A percentile compares a stretch with the other conserved stretches of the same genome.
These are phyloP conservation scores for Vespertilio murinus DNA, from an alignment of 2,797 vertebrate genomes.

Conservation along the genomic window DNA sequence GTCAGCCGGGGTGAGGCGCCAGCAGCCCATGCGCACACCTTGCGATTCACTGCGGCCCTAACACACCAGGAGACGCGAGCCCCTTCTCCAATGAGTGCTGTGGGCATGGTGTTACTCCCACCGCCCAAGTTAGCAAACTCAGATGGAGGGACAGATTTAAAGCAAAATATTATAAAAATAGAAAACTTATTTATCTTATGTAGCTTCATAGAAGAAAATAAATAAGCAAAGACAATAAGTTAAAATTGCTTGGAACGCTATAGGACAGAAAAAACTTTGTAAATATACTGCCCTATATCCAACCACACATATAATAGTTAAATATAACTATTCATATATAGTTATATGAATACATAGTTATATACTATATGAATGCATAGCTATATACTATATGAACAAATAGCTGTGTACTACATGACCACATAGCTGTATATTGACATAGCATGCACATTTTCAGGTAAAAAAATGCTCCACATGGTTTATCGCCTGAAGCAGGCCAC, in stretches of 20 bases:
- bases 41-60: not conserved
- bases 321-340: not conserved
- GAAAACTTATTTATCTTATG: not conserved
- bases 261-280: not conserved
- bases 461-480: not conserved
- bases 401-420: not conserved
- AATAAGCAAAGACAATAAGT: not conserved
- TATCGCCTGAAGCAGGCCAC: not conserved
- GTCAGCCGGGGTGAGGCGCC: constrained; percentile 91
- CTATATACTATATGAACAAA: not conserved
- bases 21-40: not conserved
- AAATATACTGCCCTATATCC: not conserved
- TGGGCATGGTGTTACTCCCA: not conserved
- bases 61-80: not conserved
- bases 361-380: not conserved
- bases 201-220: not conserved
- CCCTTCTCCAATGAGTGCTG: not conserved
- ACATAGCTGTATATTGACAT: not conserved
- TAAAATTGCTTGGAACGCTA: not conserved
- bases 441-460: not conserved
- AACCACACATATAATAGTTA: not conserved
- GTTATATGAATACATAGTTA: not conserved
- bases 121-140: not conserved
- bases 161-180: not conserved
- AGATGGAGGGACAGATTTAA: not conserved